Percentiles rank a stretch among this genome's conserved stretches.
phyloP scores from a whole-genome alignment of 2,113 vertebrate species.

The Scomber japonicus region DNA sequence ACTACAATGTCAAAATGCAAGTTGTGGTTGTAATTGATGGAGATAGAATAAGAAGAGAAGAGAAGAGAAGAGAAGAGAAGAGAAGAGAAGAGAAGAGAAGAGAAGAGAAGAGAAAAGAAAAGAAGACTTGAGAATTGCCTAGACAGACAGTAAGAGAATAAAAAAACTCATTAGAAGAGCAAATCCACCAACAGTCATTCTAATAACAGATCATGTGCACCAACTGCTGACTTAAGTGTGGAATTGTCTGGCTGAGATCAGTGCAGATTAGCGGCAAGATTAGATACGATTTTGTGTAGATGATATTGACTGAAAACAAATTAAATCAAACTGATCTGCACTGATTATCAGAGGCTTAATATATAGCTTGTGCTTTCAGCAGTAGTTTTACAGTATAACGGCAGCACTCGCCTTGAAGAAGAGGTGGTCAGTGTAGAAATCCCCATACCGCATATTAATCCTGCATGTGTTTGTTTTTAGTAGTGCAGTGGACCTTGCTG shows the following conservation, averaged over 20 bases:
- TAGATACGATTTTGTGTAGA: slow-evolving; percentile 33
- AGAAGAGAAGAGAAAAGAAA: neutral
- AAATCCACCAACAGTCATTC: slow-evolving; percentile 42
- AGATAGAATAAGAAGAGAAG: neutral
- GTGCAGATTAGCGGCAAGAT: slow-evolving; percentile 36
- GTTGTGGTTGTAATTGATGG: neutral
- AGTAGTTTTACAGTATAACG: neutral
- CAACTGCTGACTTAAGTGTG: slow-evolving; percentile 28
- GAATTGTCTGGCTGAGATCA: slow-evolving; percentile 45
- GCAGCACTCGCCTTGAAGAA: slow-evolving; percentile 21
- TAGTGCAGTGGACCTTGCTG: neutral
- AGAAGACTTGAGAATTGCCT: neutral
- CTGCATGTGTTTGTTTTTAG: slow-evolving; percentile 26
- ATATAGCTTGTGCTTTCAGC: neutral
- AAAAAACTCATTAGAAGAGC: slow-evolving; percentile 35
- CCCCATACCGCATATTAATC: neutral
- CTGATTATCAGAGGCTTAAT: neutral
- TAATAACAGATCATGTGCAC: slow-evolving; percentile 36
- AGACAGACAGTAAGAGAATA: too few species aligned
- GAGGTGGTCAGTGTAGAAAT: slow-evolving; percentile 19
- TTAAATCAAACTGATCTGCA: slow-evolving; percentile 27
- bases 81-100: neutral
- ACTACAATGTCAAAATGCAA: slow-evolving; percentile 10
- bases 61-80: neutral
- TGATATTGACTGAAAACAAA: slow-evolving; percentile 52